A percentile compares a stretch with the other conserved stretches of the same genome.
phyloP scores from a whole-genome alignment of 2,797 vertebrate genomes.

The Poecilia velifera region DNA sequence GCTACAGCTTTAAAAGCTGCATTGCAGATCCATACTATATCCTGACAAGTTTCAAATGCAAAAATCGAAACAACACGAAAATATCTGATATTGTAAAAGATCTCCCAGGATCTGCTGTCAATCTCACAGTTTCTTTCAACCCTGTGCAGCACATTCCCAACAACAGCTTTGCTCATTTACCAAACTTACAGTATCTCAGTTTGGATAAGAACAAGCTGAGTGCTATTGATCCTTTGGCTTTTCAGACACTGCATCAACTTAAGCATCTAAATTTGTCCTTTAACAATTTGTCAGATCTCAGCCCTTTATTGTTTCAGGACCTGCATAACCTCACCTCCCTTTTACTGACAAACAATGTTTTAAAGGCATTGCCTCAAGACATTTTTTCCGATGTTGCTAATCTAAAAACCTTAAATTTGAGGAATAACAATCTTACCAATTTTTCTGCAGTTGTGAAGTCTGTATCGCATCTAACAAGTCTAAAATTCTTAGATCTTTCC shows the following conservation, averaged over 20 bases:
- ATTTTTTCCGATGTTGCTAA: conserved; percentile 70
- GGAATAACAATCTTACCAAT: conserved; percentile 63
- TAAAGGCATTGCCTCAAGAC: conserved; percentile 63
- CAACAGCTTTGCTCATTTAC: conserved; percentile 67
- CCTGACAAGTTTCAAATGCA: conserved; percentile 67
- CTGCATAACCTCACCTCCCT: conserved; percentile 72
- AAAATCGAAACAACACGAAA: conserved; percentile 33
- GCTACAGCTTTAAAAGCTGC: conserved; percentile 82
- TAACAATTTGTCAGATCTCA: conserved; percentile 69
- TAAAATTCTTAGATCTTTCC: conserved; percentile 72
- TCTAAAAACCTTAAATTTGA: conserved; percentile 66
- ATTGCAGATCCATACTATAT: conserved; percentile 57
- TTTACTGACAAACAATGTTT: conserved; percentile 68
- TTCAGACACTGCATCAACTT: conserved; percentile 69
- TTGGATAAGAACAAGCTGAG: conserved; percentile 64
- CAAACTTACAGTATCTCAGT: conserved; percentile 61
- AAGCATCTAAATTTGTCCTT: conserved; percentile 74
- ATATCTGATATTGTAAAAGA: conserved; percentile 68
- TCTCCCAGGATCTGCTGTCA: conserved; percentile 63
- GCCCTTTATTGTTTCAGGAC: conserved; percentile 66
- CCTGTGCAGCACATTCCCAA: conserved; percentile 48
- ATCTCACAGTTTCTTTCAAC: conserved; percentile 70
- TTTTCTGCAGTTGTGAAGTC: conserved; percentile 72
- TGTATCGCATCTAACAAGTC: conserved; percentile 60
- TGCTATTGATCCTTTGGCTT: conserved; percentile 53